phyloP scores from a whole-genome alignment of 1,140 invertebrate genomes.

The Acromyrmex echinatior region DNA sequence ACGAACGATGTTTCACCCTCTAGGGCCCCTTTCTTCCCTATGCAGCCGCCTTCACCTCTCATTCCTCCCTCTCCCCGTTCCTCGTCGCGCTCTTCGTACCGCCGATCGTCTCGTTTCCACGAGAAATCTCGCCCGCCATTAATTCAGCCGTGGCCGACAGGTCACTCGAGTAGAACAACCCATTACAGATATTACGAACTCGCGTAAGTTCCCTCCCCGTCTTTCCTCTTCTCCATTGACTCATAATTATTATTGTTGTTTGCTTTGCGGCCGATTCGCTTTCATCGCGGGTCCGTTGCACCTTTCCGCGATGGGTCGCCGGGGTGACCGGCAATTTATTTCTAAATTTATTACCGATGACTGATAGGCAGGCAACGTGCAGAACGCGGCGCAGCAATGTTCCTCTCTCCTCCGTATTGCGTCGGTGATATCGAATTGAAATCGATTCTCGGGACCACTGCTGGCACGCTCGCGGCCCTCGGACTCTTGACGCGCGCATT shows the following conservation, averaged over 20 bases:
- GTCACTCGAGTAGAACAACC: constrained; percentile 85
- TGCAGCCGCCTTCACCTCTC: neutral
- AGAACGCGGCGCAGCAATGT: neutral
- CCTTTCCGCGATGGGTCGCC: constrained; percentile 77
- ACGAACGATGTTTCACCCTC: constrained; percentile 41
- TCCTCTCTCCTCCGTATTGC: constrained; percentile 24
- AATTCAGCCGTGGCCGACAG: constrained; percentile 82
- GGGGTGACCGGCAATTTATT: constrained; percentile 82
- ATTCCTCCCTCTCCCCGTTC: neutral
- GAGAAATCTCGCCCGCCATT: constrained; percentile 85
- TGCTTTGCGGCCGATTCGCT: constrained; percentile 80
- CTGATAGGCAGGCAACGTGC: constrained; percentile 77
- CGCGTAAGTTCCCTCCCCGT: constrained; percentile 55
- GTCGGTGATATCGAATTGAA: constrained; percentile 69
- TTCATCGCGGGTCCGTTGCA: neutral
- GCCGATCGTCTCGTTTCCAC: constrained; percentile 67
- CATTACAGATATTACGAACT: constrained; percentile 84
- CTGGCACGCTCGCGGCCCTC: constrained; percentile 57
- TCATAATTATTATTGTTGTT: constrained; percentile 86
- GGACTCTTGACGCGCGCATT: constrained; percentile 41
- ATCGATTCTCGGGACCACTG: constrained; percentile 55
- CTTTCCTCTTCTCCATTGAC: constrained; percentile 53
- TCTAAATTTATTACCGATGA: constrained; percentile 85
- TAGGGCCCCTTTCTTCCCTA: constrained; percentile 26
- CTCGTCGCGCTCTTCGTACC: constrained; percentile 1